These are phyloP conservation scores for Penelope pileata DNA, from an alignment of 2,113 vertebrate genomes.

Conservation along the genomic window DNA sequence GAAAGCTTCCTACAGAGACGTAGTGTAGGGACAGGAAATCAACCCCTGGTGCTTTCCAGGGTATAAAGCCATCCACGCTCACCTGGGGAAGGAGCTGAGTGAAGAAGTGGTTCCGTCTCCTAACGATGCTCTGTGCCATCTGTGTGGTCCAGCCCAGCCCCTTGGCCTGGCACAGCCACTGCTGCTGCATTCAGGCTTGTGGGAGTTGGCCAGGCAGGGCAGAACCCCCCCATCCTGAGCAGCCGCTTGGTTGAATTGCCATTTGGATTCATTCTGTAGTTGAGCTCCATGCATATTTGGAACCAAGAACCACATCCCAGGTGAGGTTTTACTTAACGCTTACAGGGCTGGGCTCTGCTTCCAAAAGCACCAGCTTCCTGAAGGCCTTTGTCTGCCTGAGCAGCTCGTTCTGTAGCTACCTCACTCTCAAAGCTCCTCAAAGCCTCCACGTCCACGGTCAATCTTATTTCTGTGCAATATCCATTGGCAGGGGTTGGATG, in stretches of 20 bases:
- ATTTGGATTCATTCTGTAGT: neutral
- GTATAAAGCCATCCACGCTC: neutral
- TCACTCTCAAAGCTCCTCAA: accelerated
- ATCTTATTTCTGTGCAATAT: neutral
- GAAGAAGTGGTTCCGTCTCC: neutral
- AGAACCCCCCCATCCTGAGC: neutral
- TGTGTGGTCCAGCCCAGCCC: neutral
- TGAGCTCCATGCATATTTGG: accelerated
- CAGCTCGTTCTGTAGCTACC: neutral
- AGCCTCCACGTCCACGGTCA: accelerated
- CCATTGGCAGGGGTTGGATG: accelerated
- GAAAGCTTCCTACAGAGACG: neutral
- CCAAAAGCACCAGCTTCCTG: neutral
- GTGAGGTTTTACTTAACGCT: neutral
- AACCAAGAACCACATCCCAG: accelerated
- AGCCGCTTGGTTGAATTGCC: neutral
- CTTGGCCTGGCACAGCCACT: neutral
- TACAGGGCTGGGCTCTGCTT: accelerated
- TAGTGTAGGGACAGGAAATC: neutral
- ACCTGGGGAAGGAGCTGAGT: neutral
- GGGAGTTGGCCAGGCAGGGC: too few species aligned
- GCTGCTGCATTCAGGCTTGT: too few species aligned
- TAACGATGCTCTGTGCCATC: accelerated
- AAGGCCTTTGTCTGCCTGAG: neutral
- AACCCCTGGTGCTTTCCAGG: neutral